These are phyloP conservation scores for Alosa alosa DNA, from an alignment of 2,113 vertebrate genomes.

Conservation along the genomic window DNA sequence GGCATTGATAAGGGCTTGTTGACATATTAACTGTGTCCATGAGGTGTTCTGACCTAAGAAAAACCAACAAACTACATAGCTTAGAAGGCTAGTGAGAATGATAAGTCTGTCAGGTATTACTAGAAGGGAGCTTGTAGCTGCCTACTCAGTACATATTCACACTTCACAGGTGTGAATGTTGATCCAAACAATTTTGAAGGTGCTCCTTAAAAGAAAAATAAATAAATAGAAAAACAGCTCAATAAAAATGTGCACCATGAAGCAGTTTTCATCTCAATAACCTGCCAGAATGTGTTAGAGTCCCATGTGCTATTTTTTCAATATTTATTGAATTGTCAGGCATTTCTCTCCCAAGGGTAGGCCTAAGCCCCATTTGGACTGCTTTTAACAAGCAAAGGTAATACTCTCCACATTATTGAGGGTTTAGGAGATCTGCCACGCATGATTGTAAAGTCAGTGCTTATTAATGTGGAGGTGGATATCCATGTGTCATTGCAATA, in stretches of 20 bases:
- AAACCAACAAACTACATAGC: too few species aligned
- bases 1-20: too few species aligned
- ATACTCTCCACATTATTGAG: background rate
- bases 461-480: background rate
- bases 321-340: constrained; percentile 4
- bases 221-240: background rate
- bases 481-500: background rate
- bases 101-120: too few species aligned
- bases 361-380: background rate
- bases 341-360: background rate
- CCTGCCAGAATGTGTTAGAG: background rate
- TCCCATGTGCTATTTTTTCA: background rate
- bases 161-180: background rate
- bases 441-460: background rate
- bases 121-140: too few species aligned
- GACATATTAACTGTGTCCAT: too few species aligned
- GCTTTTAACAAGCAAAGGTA: background rate
- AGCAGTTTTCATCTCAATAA: background rate
- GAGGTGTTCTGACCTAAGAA: too few species aligned
- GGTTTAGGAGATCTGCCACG: background rate
- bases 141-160: background rate
- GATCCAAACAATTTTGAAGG: background rate
- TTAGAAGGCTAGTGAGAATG: too few species aligned
- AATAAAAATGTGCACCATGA: background rate
- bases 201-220: background rate